A percentile compares a stretch with the other conserved stretches of the same genome.
phyloP scores from a whole-genome alignment of 2,797 vertebrate species.

The Oceanodroma leucorhoa region DNA sequence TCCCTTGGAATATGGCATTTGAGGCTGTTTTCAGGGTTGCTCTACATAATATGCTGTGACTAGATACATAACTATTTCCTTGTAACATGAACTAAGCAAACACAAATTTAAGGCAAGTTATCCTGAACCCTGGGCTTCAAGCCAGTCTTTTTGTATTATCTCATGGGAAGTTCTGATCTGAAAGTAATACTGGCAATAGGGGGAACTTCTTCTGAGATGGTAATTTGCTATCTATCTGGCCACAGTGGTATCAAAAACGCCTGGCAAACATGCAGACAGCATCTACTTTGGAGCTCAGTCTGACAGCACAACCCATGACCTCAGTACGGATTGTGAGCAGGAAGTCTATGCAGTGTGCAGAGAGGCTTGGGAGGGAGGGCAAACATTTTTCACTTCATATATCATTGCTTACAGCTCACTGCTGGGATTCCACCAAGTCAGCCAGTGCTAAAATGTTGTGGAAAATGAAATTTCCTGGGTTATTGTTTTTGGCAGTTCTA shows the following conservation, averaged over 20 bases:
- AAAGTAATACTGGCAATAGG: neutral
- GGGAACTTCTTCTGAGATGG: neutral
- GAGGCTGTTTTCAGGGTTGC: neutral
- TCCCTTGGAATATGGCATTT: neutral
- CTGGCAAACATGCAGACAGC: neutral
- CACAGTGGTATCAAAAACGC: neutral
- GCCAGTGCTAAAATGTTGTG: slow-evolving; percentile 44
- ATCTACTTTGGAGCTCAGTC: neutral
- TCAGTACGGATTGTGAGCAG: neutral
- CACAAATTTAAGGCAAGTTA: neutral
- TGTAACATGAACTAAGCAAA: neutral
- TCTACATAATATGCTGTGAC: neutral
- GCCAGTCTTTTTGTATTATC: neutral
- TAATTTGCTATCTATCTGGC: neutral
- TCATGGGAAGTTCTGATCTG: neutral
- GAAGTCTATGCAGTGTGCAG: neutral
- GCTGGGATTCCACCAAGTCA: slow-evolving; percentile 43
- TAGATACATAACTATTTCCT: slow-evolving; percentile 10
- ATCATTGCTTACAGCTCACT: slow-evolving; percentile 47
- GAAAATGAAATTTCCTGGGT: slow-evolving; percentile 57
- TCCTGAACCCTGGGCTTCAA: neutral
- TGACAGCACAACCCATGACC: neutral
- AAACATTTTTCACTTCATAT: slow-evolving; percentile 57
- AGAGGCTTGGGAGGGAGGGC: slow-evolving; percentile 10
- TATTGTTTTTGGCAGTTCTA: slow-evolving; percentile 45